These are phyloP conservation scores for Cancer borealis DNA, from an alignment of 2,888 invertebrate genomes.

Conservation along the genomic window DNA sequence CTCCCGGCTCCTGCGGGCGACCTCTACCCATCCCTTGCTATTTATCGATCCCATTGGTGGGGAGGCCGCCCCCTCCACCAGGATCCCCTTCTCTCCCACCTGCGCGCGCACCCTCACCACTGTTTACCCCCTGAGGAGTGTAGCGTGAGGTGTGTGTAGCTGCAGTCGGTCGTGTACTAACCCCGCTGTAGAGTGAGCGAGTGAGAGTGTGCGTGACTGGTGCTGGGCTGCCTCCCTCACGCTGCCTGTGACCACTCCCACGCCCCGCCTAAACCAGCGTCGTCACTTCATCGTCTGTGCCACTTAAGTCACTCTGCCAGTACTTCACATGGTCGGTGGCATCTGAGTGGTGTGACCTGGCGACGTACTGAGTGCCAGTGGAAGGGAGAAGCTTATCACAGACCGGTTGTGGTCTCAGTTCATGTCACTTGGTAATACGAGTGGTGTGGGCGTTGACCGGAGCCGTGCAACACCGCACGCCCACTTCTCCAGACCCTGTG, in stretches of 20 bases:
- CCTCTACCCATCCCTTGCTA: conserved; percentile 34
- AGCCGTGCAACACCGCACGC: not conserved
- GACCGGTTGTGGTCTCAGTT: not conserved
- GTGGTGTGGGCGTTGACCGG: conserved; percentile 14
- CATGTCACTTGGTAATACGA: not conserved
- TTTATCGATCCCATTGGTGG: conserved; percentile 37
- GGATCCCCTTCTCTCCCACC: not conserved
- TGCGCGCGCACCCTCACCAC: conserved; percentile 13
- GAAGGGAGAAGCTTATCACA: not conserved
- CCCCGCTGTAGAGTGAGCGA: conserved; percentile 23
- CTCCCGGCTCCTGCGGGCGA: conserved; percentile 11
- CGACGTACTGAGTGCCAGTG: not conserved
- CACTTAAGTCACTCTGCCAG: not conserved
- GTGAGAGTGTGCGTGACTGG: conserved; percentile 8
- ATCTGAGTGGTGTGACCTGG: not conserved
- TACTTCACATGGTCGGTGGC: not conserved
- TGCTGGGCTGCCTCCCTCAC: not conserved
- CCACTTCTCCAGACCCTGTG: not conserved
- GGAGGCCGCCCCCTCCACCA: not conserved
- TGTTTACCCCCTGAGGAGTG: conserved; percentile 40
- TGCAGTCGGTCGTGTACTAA: conserved; percentile 13
- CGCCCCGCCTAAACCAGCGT: not conserved
- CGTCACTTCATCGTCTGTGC: not conserved
- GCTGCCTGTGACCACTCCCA: not conserved
- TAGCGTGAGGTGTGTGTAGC: conserved; percentile 34